Evolutionary conservation across 2,888 invertebrate genomes (phyloP).

Genomic region (Chelonus formosanus): DNA sequence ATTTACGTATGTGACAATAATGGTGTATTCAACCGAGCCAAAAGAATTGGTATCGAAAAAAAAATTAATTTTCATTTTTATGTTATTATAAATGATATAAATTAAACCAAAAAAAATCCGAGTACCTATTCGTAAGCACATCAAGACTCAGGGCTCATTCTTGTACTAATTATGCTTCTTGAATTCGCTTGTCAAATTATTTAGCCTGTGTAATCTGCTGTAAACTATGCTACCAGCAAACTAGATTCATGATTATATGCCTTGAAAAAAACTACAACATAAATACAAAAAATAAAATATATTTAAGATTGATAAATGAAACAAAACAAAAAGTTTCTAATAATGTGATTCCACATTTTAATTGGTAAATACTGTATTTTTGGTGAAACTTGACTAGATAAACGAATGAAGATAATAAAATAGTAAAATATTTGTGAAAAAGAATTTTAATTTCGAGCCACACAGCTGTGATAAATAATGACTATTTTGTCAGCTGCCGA

Average conservation of each 20-base stretch:
- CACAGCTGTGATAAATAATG: conserved; percentile 22
- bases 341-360: conserved; percentile 2
- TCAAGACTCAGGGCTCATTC: conserved; percentile 8
- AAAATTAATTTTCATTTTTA: too few species aligned
- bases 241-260: neutral
- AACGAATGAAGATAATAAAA: too few species aligned
- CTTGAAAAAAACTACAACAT: conserved; percentile 1
- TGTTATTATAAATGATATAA: too few species aligned
- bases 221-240: conserved; percentile 3
- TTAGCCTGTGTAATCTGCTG: neutral
- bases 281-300: neutral
- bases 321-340: neutral
- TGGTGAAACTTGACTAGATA: too few species aligned
- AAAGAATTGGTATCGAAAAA: too few species aligned
- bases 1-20: too few species aligned
- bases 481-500: conserved; percentile 7
- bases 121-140: conserved; percentile 5
- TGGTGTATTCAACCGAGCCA: too few species aligned
- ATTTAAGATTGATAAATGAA: neutral
- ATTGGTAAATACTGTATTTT: neutral
- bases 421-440: too few species aligned
- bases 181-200: neutral
- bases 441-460: neutral
- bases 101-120: neutral
- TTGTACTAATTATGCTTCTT: neutral